Evolutionary conservation across 2,113 vertebrate genomes (phyloP).

Genomic region (Elgaria multicarinata): DNA sequence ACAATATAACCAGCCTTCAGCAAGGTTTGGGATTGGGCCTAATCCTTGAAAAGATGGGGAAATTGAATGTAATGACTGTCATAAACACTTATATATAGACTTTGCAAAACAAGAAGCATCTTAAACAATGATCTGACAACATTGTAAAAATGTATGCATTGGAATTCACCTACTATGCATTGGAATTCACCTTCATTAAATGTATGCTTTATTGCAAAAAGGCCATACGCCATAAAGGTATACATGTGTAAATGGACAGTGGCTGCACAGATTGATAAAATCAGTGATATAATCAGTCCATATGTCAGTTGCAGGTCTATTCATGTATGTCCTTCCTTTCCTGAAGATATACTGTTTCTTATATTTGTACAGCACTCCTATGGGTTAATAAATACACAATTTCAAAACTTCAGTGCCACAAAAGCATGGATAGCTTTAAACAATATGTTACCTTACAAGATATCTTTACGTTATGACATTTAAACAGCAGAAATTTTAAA

Average conservation of each 20-base stretch:
- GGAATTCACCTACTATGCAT: slow-evolving; percentile 25
- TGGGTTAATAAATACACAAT: slow-evolving; percentile 41
- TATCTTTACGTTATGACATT: slow-evolving; percentile 65
- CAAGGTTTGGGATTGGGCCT: neutral
- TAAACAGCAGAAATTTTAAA: slow-evolving; percentile 66
- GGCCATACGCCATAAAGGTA: slow-evolving; percentile 4
- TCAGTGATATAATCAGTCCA: neutral
- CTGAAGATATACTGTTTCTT: slow-evolving; percentile 30
- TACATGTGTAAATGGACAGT: slow-evolving; percentile 5
- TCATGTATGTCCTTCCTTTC: slow-evolving; percentile 33
- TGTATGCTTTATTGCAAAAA: neutral
- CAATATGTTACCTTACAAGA: slow-evolving; percentile 44
- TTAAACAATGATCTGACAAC: slow-evolving; percentile 51
- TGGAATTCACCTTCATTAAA: neutral
- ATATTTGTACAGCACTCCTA: slow-evolving; percentile 40
- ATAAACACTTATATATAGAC: slow-evolving; percentile 56
- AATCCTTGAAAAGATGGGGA: slow-evolving; percentile 26
- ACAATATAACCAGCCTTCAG: neutral
- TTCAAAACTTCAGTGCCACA: slow-evolving; percentile 17
- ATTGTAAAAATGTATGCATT: neutral
- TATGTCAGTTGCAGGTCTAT: slow-evolving; percentile 2
- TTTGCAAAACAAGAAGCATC: slow-evolving; percentile 53
- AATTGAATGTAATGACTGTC: slow-evolving; percentile 36
- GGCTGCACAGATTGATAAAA: neutral
- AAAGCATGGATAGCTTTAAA: slow-evolving; percentile 50